Evolutionary conservation across 2,888 invertebrate species (phyloP).

Genomic region (Stegana nigrithorax): DNA sequence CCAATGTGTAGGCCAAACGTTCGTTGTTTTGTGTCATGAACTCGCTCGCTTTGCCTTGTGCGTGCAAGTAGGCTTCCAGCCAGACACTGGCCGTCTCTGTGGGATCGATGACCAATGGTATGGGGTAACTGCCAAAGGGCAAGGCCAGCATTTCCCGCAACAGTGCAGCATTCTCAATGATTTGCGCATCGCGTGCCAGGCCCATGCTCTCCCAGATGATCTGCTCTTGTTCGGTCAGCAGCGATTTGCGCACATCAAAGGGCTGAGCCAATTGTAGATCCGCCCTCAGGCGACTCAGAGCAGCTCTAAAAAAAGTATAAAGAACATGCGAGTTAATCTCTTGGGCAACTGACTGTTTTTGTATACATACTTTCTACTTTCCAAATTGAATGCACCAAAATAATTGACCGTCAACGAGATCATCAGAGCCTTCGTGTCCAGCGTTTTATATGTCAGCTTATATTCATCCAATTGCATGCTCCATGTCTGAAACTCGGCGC

Average conservation of each 20-base stretch:
- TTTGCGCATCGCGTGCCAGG: conserved; percentile 65
- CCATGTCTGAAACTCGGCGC: conserved; percentile 92
- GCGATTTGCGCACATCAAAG: conserved; percentile 55
- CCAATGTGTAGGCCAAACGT: conserved; percentile 80
- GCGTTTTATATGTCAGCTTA: conserved; percentile 56
- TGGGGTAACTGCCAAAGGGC: conserved; percentile 66
- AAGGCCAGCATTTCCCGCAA: conserved; percentile 61
- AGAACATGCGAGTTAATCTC: neutral
- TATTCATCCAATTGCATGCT: conserved; percentile 74
- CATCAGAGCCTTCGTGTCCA: conserved; percentile 64
- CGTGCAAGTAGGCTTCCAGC: conserved; percentile 79
- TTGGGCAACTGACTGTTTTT: too few species aligned
- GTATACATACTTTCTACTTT: conserved; percentile 67
- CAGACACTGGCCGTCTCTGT: conserved; percentile 85
- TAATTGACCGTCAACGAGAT: conserved; percentile 63
- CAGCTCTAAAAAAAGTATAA: too few species aligned
- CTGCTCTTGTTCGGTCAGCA: conserved; percentile 68
- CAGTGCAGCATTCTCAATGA: conserved; percentile 67
- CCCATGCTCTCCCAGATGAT: conserved; percentile 71
- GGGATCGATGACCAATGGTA: conserved; percentile 90
- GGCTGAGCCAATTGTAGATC: conserved; percentile 50
- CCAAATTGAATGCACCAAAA: conserved; percentile 57
- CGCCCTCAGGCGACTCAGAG: conserved; percentile 46
- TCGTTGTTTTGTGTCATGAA: conserved; percentile 81
- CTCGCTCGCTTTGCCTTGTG: conserved; percentile 75